A percentile compares a stretch with the other conserved stretches of the same genome.
These are phyloP conservation scores for Griposia aprilina DNA, from an alignment of 2,888 invertebrate genomes.

Conservation along the genomic window DNA sequence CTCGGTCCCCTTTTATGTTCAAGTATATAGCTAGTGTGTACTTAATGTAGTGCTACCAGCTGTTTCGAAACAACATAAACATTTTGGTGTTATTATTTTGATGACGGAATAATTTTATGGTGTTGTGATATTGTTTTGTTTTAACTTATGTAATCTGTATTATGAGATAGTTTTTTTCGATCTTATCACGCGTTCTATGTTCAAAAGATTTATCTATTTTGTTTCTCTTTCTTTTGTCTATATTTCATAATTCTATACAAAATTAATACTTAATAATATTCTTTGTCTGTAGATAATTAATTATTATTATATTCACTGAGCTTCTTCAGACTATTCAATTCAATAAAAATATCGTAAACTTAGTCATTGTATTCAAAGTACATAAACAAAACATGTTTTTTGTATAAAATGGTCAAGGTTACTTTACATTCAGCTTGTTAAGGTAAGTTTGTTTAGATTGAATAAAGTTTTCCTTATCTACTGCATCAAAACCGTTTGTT, in stretches of 20 bases:
- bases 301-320: background rate
- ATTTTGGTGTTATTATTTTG: conserved; percentile 61
- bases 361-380: background rate
- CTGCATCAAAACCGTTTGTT: conserved; percentile 48
- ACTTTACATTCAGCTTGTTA: conserved; percentile 23
- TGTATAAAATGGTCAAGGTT: conserved; percentile 54
- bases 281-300: background rate
- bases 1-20: conserved; percentile 78
- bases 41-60: conserved; percentile 74
- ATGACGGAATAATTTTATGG: conserved; percentile 66
- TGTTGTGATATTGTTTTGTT: conserved; percentile 72
- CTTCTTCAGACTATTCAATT: background rate
- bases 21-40: conserved; percentile 58
- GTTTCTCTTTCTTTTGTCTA: background rate
- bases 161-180: background rate
- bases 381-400: conserved; percentile 45
- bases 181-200: background rate
- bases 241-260: background rate
- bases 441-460: conserved; percentile 44
- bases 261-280: background rate
- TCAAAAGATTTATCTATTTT: background rate
- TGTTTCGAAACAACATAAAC: conserved; percentile 78
- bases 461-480: conserved; percentile 51
- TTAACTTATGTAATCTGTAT: conserved; percentile 75
- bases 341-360: background rate